Percentiles rank a stretch among this genome's conserved stretches.
phyloP scores from a whole-genome alignment of 2,888 invertebrate species.

The Leistus spinibarbis region DNA sequence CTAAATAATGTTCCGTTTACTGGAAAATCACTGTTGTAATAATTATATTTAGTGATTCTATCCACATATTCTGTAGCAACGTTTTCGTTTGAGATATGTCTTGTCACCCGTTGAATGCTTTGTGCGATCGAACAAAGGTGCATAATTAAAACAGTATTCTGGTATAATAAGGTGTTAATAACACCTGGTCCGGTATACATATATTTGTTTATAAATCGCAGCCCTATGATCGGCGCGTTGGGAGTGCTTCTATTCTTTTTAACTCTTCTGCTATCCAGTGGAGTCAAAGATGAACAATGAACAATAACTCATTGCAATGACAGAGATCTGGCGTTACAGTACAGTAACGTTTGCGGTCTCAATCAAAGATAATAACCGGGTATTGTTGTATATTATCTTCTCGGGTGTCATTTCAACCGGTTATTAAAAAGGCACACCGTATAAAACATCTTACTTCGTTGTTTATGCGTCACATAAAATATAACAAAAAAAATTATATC shows the following conservation, averaged over 20 bases:
- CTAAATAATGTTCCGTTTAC: too few relatives aligned
- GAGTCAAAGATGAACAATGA: conserved; percentile 21
- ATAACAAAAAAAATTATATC: neutral
- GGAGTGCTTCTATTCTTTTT: neutral
- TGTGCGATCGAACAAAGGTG: neutral
- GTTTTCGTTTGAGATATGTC: neutral
- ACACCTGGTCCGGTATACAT: neutral
- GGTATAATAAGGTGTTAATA: neutral
- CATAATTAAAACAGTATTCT: neutral
- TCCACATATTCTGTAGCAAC: neutral
- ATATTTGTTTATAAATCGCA: neutral
- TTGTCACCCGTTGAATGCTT: neutral
- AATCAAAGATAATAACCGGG: conserved; percentile 36
- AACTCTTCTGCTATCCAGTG: neutral
- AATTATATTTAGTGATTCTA: too few relatives aligned
- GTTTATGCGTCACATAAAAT: neutral
- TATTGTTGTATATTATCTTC: conserved; percentile 19
- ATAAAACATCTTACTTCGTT: conserved; percentile 7
- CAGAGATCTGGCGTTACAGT: conserved; percentile 14
- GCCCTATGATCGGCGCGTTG: neutral
- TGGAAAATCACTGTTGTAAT: too few relatives aligned
- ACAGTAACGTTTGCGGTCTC: conserved; percentile 17
- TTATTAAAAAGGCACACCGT: conserved; percentile 23
- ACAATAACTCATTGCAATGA: conserved; percentile 27
- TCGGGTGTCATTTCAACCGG: conserved; percentile 23